Evolutionary conservation across 1,140 invertebrate species (phyloP).

Genomic region (Agraylea sexmaculata): DNA sequence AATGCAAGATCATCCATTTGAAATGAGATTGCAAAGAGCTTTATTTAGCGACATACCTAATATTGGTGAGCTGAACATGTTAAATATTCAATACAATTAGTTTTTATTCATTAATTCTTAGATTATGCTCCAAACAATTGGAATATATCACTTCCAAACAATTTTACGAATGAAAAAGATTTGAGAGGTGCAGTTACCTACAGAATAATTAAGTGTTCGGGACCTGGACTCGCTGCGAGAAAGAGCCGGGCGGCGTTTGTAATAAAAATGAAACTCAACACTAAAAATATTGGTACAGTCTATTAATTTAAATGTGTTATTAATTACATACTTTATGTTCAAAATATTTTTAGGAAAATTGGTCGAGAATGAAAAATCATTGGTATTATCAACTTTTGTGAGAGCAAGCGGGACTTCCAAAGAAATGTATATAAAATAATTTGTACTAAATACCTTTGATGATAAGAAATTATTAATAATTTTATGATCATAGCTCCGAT

Average conservation of each 20-base stretch:
- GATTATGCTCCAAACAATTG: not conserved
- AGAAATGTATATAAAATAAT: too few relatives aligned
- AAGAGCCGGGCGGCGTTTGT: not conserved
- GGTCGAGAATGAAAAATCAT: constrained; percentile 4
- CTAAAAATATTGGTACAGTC: constrained; percentile 3
- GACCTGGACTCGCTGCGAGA: not conserved
- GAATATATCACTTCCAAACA: not conserved
- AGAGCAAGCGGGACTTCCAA: too few relatives aligned
- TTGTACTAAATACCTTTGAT: not conserved
- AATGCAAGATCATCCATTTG: too few relatives aligned
- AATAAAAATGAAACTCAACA: not conserved
- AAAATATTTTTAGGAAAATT: constrained; percentile 4
- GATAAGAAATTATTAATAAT: too few relatives aligned
- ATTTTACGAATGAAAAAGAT: not conserved
- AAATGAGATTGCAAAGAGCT: too few relatives aligned
- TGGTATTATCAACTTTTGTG: constrained; percentile 11
- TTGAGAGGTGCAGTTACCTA: not conserved
- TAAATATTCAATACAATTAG: too few relatives aligned
- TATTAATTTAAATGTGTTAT: not conserved
- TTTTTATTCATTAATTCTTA: not conserved
- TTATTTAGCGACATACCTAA: too few relatives aligned
- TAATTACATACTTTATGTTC: constrained; percentile 6
- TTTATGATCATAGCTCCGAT: too few relatives aligned
- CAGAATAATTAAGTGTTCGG: not conserved
- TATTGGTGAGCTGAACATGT: too few relatives aligned